A percentile compares a stretch with the other conserved stretches of the same genome.
Evolutionary conservation across 2,888 invertebrate genomes (phyloP).

Genomic region (Zelleria hepariella): DNA sequence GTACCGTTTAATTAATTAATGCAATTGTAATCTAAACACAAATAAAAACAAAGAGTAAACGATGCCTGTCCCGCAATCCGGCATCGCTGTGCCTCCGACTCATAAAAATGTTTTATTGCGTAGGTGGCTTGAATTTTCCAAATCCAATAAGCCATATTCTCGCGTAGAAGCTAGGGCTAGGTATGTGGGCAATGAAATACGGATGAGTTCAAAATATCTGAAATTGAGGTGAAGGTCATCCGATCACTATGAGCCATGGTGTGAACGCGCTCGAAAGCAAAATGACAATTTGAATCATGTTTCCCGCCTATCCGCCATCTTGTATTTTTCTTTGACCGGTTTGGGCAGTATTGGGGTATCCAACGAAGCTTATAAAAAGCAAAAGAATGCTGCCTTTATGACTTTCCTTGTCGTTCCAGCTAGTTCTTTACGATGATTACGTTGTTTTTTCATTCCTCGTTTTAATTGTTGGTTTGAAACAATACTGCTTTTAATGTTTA

Average conservation of each 20-base stretch:
- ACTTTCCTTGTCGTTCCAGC: background rate
- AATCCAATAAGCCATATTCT: background rate
- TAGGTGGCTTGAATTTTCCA: background rate
- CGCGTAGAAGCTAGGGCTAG: background rate
- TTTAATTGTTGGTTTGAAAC: background rate
- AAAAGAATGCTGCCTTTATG: background rate
- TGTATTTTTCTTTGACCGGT: constrained; percentile 53
- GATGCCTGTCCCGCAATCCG: too few species aligned
- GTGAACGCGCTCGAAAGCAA: constrained; percentile 12
- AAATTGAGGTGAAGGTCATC: constrained; percentile 65
- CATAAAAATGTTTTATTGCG: background rate
- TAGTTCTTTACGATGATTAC: background rate
- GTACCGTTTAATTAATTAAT: too few species aligned
- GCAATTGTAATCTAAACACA: too few species aligned
- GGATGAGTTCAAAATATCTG: constrained; percentile 45
- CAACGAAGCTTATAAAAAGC: background rate
- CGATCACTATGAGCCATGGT: constrained; percentile 28
- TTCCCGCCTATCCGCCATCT: constrained; percentile 52
- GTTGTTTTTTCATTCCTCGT: background rate
- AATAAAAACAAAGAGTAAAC: too few species aligned
- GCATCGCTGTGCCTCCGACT: too few species aligned
- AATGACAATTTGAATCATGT: constrained; percentile 46
- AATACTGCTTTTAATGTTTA: background rate
- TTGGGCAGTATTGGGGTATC: constrained; percentile 14
- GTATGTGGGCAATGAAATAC: constrained; percentile 12